These are phyloP conservation scores for Cromileptes altivelis DNA, from an alignment of 2,113 vertebrate genomes.

Conservation along the genomic window DNA sequence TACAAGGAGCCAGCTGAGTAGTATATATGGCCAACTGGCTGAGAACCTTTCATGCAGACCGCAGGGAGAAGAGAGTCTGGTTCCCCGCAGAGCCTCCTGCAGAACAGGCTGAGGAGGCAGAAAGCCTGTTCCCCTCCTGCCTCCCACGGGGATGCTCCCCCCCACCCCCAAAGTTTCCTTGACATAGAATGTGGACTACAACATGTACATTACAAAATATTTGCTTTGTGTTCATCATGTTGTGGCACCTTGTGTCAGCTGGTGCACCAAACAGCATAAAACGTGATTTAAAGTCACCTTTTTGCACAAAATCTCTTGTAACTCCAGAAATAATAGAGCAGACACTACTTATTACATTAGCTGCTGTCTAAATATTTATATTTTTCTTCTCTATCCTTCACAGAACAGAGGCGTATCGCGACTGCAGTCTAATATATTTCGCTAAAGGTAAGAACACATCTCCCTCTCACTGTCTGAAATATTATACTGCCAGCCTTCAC, in stretches of 20 bases:
- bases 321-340: not conserved
- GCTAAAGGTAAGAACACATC: conserved; percentile 78
- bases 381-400: conserved; percentile 40
- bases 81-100: conserved; percentile 66
- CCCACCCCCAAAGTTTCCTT: conserved; percentile 51
- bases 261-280: conserved; percentile 15
- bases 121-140: conserved; percentile 55
- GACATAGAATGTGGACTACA: conserved; percentile 5
- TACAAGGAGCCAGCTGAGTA: conserved; percentile 32
- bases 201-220: conserved; percentile 1
- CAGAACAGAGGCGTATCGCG: conserved; percentile 65
- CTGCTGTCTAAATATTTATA: not conserved
- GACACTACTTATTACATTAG: not conserved
- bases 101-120: conserved; percentile 72
- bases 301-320: conserved; percentile 7
- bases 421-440: conserved; percentile 68
- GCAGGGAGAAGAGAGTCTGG: conserved; percentile 54
- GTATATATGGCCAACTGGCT: conserved; percentile 55
- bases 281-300: not conserved
- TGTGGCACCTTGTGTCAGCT: not conserved
- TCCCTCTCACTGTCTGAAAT: conserved; percentile 28
- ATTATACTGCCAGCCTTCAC: conserved; percentile 16
- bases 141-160: conserved; percentile 54
- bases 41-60: conserved; percentile 50
- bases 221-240: not conserved